Conservation (phyloP, 2,797 vertebrate genomes). For the Pogoniulus pusillus region DNA sequence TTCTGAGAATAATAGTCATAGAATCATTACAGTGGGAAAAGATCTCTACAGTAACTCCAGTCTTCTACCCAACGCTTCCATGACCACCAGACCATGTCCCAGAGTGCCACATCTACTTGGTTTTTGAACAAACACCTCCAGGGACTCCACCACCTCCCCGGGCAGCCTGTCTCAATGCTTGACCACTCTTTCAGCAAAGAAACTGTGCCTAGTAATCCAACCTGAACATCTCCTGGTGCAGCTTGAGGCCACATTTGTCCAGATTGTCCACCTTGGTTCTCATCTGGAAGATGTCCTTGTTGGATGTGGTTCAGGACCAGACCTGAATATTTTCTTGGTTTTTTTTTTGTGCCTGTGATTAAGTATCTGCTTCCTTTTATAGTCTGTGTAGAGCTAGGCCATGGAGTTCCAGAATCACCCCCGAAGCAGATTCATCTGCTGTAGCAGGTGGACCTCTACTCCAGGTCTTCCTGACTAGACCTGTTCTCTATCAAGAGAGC, state of each 20-base stretch:
- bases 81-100: no score
- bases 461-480: background rate
- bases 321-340: background rate
- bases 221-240: no score
- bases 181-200: no score
- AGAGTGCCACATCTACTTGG: no score
- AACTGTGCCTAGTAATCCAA: no score
- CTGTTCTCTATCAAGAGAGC: background rate
- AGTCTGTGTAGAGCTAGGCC: background rate
- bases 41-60: no score
- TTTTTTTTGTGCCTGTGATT: background rate
- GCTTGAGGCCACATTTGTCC: no score
- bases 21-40: no score
- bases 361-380: background rate
- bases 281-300: background rate
- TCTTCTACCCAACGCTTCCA: no score
- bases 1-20: background rate
- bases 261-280: background rate
- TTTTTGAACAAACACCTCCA: no score
- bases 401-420: background rate
- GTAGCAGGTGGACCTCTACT: background rate
- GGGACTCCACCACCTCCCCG: no score
- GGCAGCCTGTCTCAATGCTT: no score
- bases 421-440: background rate
- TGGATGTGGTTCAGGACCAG: background rate